phyloP scores from a whole-genome alignment of 2,797 vertebrate species.

The Chiroxiphia lanceolata region DNA sequence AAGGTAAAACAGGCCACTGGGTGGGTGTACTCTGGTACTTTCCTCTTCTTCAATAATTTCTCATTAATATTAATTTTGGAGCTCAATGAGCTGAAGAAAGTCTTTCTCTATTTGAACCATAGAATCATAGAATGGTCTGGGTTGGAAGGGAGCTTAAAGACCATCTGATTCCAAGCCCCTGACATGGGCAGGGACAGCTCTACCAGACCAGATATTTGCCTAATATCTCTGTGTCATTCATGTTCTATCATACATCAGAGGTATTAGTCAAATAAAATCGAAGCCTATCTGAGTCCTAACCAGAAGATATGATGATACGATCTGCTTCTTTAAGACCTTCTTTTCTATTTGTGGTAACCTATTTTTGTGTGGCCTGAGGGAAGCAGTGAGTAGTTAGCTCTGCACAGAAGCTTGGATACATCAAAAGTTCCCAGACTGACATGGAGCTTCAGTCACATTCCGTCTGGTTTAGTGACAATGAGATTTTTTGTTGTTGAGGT shows the following conservation, averaged over 20 bases:
- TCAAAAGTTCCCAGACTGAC: background rate
- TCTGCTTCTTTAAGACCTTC: background rate
- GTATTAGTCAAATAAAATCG: background rate
- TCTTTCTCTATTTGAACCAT: background rate
- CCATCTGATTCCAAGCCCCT: background rate
- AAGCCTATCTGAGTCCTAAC: background rate
- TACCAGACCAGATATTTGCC: background rate
- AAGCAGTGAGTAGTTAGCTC: background rate
- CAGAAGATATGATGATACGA: background rate
- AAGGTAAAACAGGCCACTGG: background rate
- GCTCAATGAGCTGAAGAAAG: background rate
- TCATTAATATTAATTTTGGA: background rate
- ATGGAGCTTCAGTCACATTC: background rate
- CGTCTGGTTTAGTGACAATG: constrained; percentile 1
- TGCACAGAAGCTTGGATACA: background rate
- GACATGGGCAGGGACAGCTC: background rate
- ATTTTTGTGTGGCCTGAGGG: background rate
- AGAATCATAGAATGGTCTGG: background rate
- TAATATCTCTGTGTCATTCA: background rate
- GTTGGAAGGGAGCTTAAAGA: background rate
- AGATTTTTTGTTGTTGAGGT: constrained; percentile 15
- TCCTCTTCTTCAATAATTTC: background rate
- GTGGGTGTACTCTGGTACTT: no score
- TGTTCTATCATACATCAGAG: background rate
- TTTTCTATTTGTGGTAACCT: background rate